phyloP scores from a whole-genome alignment of 2,888 invertebrate species.

The Conops quadrifasciatus region DNA sequence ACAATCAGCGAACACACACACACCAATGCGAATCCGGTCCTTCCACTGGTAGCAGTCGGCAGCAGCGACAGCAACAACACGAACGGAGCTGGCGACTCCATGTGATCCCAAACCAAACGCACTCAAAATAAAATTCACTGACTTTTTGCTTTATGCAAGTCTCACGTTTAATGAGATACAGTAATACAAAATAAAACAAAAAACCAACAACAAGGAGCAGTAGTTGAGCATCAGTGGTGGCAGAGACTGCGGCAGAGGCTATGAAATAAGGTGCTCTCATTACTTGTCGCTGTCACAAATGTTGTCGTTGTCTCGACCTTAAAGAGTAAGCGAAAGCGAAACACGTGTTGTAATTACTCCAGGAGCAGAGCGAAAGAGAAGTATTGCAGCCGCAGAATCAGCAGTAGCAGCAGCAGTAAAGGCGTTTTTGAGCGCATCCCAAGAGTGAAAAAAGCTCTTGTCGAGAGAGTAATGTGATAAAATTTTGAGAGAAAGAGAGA shows the following conservation, averaged over 20 bases:
- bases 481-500: no score
- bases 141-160: constrained; percentile 13
- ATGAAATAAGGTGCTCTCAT: no score
- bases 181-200: constrained; percentile 12
- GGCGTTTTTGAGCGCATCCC: no score
- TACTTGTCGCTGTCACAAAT: neutral
- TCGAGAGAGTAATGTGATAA: no score
- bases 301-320: constrained; percentile 8
- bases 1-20: constrained; percentile 15
- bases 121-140: constrained; percentile 23
- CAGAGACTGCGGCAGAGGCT: neutral
- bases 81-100: neutral
- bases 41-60: constrained; percentile 2
- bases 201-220: neutral
- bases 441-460: no score
- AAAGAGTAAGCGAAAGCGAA: constrained; percentile 29
- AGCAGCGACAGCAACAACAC: constrained; percentile 5
- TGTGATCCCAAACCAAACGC: constrained; percentile 8
- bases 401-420: neutral
- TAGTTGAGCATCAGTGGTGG: neutral
- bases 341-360: constrained; percentile 21
- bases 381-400: neutral
- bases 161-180: constrained; percentile 23
- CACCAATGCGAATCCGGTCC: neutral
- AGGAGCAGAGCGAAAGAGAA: constrained; percentile 10